Conservation (phyloP, 1,140 invertebrate species). For the Himalopsyche phryganea region DNA sequence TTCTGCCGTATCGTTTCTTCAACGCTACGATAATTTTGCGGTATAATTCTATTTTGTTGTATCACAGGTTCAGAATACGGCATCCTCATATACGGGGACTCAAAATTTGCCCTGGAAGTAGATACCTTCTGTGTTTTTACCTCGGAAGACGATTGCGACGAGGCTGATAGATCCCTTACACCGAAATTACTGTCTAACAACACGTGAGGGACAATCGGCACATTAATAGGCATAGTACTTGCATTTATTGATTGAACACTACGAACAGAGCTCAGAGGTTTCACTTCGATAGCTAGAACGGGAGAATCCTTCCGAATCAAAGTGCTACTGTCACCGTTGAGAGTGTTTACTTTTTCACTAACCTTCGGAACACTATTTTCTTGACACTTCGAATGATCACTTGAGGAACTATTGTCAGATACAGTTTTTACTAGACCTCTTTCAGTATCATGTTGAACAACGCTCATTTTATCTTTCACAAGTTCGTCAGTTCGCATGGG, state of each 20-base stretch:
- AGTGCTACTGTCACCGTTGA: not conserved
- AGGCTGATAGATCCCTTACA: constrained; percentile 13
- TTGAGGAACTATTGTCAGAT: not conserved
- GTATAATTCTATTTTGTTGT: constrained; percentile 15
- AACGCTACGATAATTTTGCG: constrained; percentile 14
- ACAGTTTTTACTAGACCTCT: not conserved
- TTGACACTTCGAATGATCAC: not conserved
- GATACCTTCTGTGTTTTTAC: not conserved
- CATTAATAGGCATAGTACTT: too few relatives aligned
- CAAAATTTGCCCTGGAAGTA: constrained; percentile 2
- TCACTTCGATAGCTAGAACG: too few relatives aligned
- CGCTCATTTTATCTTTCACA: not conserved
- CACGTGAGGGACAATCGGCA: too few relatives aligned
- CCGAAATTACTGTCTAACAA: not conserved
- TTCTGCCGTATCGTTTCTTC: constrained; percentile 6
- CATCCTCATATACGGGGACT: constrained; percentile 12
- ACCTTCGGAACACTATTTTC: not conserved
- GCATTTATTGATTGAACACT: too few relatives aligned
- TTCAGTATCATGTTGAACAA: not conserved
- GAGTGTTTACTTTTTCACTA: not conserved
- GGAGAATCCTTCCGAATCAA: not conserved
- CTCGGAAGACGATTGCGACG: not conserved
- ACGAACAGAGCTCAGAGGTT: too few relatives aligned
- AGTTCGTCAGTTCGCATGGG: not conserved
- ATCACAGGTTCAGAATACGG: constrained; percentile 6